Percentiles rank a stretch among this genome's conserved stretches.
These are phyloP conservation scores for Heterodera schachtii DNA, from an alignment of 1,140 invertebrate species.

Conservation along the genomic window DNA sequence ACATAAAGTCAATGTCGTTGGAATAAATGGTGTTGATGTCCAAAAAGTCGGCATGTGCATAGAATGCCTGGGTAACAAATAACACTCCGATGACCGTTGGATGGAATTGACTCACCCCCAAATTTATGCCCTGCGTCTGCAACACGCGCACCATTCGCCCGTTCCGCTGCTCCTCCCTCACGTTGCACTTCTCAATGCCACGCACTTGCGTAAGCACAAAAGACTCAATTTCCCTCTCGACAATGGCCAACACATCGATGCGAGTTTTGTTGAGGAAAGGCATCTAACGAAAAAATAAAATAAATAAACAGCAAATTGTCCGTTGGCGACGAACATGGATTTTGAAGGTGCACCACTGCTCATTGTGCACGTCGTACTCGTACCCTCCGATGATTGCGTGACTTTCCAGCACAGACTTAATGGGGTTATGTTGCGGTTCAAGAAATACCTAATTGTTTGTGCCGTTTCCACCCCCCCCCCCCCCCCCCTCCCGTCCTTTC, in stretches of 20 bases:
- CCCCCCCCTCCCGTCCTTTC: background rate
- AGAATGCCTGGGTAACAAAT: conserved; percentile 75
- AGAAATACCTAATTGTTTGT: background rate
- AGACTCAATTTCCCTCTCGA: conserved; percentile 76
- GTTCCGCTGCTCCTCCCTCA: conserved; percentile 66
- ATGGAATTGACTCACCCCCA: conserved; percentile 71
- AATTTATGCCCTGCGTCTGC: conserved; percentile 92
- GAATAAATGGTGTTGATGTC: conserved; percentile 84
- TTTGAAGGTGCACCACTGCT: conserved; percentile 78
- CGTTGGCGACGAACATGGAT: conserved; percentile 70
- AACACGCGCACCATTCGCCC: conserved; percentile 70
- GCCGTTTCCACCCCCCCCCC: background rate
- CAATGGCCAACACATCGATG: conserved; percentile 67
- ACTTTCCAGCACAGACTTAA: conserved; percentile 43
- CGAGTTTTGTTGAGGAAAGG: conserved; percentile 62
- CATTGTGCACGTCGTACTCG: conserved; percentile 75
- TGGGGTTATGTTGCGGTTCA: background rate
- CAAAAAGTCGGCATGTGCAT: conserved; percentile 78
- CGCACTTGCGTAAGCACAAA: conserved; percentile 80
- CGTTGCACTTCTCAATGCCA: conserved; percentile 81
- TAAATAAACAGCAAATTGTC: background rate
- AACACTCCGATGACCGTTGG: background rate
- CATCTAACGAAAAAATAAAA: conserved; percentile 62
- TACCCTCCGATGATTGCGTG: conserved; percentile 71
- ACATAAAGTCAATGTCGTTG: conserved; percentile 90